These are phyloP conservation scores for Zophobas atratus DNA, from an alignment of 1,140 invertebrate species.

Conservation along the genomic window DNA sequence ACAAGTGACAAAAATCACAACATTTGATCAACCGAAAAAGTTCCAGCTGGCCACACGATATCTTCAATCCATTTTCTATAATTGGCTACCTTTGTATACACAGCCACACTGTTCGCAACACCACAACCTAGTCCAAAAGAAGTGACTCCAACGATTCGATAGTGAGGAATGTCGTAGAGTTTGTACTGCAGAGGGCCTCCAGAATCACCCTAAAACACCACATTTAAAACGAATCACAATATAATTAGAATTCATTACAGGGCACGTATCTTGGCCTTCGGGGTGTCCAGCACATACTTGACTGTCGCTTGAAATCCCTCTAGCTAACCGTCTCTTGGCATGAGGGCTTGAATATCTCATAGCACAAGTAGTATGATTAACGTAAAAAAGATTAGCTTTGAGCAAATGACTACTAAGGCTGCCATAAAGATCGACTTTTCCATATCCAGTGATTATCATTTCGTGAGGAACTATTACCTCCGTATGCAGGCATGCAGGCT, in stretches of 20 bases:
- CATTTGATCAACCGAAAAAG: background rate
- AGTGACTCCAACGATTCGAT: constrained; percentile 73
- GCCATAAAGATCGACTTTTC: constrained; percentile 59
- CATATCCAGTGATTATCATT: constrained; percentile 70
- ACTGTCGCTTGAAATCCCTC: constrained; percentile 48
- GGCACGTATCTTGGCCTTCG: constrained; percentile 56
- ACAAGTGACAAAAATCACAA: background rate
- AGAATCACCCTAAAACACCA: constrained; percentile 71
- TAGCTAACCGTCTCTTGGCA: constrained; percentile 10
- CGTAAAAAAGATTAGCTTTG: constrained; percentile 69
- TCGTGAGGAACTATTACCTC: constrained; percentile 3
- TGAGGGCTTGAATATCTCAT: constrained; percentile 13
- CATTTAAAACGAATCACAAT: background rate
- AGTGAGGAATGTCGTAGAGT: constrained; percentile 64
- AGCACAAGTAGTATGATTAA: constrained; percentile 58
- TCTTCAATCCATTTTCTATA: constrained; percentile 79
- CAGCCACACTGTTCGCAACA: constrained; percentile 68
- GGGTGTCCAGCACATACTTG: constrained; percentile 56
- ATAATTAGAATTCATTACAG: constrained; percentile 44
- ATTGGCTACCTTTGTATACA: constrained; percentile 76
- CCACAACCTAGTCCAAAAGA: constrained; percentile 76
- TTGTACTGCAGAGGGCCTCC: constrained; percentile 74
- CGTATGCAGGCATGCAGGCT: constrained; percentile 68
- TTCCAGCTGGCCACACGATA: constrained; percentile 60
- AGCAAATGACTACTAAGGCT: constrained; percentile 68